Percentiles rank a stretch among this genome's conserved stretches.
Evolutionary conservation across 2,797 vertebrate species (phyloP).

Genomic region (Falco peregrinus): DNA sequence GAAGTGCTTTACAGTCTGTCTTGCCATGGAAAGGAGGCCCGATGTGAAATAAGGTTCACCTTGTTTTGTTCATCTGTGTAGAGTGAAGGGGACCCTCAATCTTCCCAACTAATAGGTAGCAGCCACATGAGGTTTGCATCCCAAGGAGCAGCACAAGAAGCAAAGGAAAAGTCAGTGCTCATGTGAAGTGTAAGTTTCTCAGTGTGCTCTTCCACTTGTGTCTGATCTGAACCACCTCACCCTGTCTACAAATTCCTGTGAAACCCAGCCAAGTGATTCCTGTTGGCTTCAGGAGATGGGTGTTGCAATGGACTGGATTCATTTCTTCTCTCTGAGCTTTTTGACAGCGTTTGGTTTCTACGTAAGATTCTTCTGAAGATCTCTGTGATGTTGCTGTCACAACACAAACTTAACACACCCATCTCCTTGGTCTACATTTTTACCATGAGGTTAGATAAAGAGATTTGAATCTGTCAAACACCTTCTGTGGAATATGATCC

Average conservation of each 20-base stretch:
- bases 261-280: not conserved
- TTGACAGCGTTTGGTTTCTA: no score
- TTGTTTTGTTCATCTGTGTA: not conserved
- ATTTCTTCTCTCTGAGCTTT: no score
- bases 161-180: not conserved
- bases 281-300: not conserved
- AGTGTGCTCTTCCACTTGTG: not conserved
- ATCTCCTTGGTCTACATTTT: not conserved
- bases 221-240: not conserved
- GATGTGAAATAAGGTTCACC: not conserved
- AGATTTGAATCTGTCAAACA: not conserved
- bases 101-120: not conserved
- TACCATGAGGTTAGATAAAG: not conserved
- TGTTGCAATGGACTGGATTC: not conserved
- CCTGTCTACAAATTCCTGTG: not conserved
- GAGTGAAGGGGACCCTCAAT: not conserved
- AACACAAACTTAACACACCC: not conserved
- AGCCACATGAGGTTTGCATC: not conserved
- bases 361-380: no score
- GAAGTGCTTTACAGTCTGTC: not conserved
- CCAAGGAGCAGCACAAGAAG: not conserved
- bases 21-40: not conserved
- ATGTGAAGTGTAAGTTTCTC: not conserved
- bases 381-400: not conserved
- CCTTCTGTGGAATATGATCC: not conserved